Evolutionary conservation across 2,113 vertebrate species (phyloP).

Genomic region (Passer domesticus): DNA sequence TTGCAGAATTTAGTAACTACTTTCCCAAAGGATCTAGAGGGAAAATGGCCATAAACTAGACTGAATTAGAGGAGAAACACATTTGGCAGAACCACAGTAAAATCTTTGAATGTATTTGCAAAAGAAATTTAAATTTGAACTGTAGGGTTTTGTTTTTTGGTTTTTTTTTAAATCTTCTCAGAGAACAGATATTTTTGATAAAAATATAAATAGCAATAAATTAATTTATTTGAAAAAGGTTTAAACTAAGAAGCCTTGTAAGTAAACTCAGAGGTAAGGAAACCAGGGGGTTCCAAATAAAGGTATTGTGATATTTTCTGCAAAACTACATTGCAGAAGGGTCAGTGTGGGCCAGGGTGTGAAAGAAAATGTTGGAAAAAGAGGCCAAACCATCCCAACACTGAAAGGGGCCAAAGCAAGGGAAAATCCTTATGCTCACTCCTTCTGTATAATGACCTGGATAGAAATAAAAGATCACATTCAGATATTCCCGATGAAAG

Average conservation of each 20-base stretch:
- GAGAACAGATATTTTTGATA: not conserved
- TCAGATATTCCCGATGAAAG: not conserved
- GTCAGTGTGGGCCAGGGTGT: not conserved
- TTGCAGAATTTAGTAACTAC: slow-evolving; percentile 58
- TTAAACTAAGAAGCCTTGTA: not conserved
- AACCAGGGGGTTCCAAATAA: not conserved
- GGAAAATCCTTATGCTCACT: not conserved
- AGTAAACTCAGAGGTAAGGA: not conserved
- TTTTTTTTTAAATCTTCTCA: not conserved
- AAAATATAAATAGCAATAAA: not conserved
- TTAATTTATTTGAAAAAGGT: not conserved
- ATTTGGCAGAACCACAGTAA: not conserved
- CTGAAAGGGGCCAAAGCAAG: not conserved
- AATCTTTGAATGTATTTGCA: slow-evolving; percentile 19
- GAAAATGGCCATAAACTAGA: slow-evolving; percentile 52
- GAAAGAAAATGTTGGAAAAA: not conserved
- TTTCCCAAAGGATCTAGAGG: slow-evolving; percentile 48
- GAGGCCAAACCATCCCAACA: not conserved
- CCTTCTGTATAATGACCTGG: not conserved
- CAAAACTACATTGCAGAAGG: not conserved
- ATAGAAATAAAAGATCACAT: not conserved
- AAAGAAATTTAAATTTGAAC: slow-evolving; percentile 24
- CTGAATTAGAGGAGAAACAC: slow-evolving; percentile 46
- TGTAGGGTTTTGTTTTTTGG: not conserved
- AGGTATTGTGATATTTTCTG: not conserved